Evolutionary conservation across 2,113 vertebrate species (phyloP), one percentile per base, ranked within the genome.

Genomic region (Burhinus oedicnemus): DNA sequence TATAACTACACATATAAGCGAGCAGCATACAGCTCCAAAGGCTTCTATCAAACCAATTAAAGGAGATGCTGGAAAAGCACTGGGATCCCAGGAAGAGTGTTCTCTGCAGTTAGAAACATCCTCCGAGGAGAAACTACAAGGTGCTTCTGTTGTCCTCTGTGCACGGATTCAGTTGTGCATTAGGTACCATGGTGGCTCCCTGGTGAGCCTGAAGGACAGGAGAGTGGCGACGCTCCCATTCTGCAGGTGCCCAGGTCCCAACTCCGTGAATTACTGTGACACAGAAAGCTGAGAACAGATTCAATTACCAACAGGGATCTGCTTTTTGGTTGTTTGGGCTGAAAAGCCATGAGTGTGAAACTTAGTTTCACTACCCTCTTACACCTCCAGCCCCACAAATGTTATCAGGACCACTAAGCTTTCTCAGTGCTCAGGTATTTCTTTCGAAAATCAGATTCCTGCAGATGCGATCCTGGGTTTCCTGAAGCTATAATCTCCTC

Each of bases 201-300:
- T 64, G 44, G 30, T 30, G 66, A 72, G 44, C 32, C 84, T 78
- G 34, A 47, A 38, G 42, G 34, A 64, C 70, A 61, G 40, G 19
- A 58, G 5, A 47, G 23, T 6, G 30, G 27, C n/a, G 42, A 30
- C 5, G 5, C 30, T 66, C n/a, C 75, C 0, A 0, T 80, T 54
- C 54, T 83, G 45, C 32, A 51, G 45, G 68, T 21, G 60, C 10
- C 27, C n/a, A 30, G 40, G 5, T 55, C 68, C 38, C 68, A 66
- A 12, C 65, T 62, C 60, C 45, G 47, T 3, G 23, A 45, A 36
- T 8, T 30, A 12, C 22, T 40, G 12, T 34, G 44, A 29, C 13
- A 18, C 0, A 72, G 45, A 88, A 69, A 21, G 23, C 19, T 52
- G 44, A 34, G 65, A 64, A 76, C 52, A 64, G 5, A 26, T 47